Conservation (phyloP, 2,797 vertebrate genomes). For the Spinus pinus region DNA sequence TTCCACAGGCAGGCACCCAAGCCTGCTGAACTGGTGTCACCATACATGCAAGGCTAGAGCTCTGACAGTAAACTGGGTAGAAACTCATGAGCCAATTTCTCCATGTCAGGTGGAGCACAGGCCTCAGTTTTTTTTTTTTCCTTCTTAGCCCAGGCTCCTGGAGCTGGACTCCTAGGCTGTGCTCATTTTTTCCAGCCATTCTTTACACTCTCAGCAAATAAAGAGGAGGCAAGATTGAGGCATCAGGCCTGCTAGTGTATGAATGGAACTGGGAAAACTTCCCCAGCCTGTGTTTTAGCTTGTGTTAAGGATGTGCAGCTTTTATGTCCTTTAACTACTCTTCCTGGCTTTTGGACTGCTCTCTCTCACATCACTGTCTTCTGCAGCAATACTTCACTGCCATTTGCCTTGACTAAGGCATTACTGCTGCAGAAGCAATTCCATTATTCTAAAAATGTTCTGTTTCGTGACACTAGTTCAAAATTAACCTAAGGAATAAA, state of each 20-base stretch:
- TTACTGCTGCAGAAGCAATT: background rate
- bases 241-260: accelerated
- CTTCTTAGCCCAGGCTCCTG: background rate
- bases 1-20: background rate
- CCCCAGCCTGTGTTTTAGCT: background rate
- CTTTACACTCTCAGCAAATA: background rate
- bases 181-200: background rate
- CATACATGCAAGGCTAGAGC: accelerated
- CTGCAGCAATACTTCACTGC: background rate
- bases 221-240: background rate
- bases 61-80: background rate
- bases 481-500: background rate
- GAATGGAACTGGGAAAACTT: background rate
- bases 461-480: background rate
- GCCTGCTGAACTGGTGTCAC: accelerated
- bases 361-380: background rate
- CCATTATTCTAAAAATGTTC: background rate
- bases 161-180: background rate
- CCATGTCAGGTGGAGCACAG: accelerated
- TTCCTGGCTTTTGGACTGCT: background rate
- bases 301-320: background rate
- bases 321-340: background rate
- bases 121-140: background rate
- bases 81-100: background rate
- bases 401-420: background rate